These are phyloP conservation scores for Agriopis leucophaearia DNA, from an alignment of 2,888 invertebrate genomes.

Conservation along the genomic window DNA sequence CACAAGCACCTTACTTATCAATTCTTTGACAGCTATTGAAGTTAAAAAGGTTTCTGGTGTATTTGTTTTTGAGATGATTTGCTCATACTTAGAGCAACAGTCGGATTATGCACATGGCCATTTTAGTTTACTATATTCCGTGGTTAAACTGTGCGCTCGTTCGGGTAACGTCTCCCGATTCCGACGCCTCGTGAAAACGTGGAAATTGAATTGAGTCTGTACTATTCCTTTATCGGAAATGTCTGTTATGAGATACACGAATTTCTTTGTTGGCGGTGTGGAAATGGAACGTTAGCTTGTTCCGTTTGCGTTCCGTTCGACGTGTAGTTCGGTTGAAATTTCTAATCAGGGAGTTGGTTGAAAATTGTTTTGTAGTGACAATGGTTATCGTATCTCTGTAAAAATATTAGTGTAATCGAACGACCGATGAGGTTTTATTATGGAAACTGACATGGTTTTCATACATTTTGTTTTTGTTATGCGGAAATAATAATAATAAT, in stretches of 20 bases:
- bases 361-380: too few relatives aligned
- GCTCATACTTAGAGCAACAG: background rate
- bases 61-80: background rate
- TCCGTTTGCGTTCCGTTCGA: conserved; percentile 20
- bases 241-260: conserved; percentile 55
- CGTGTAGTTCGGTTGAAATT: conserved; percentile 10
- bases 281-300: conserved; percentile 37
- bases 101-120: background rate
- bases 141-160: conserved; percentile 9
- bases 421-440: too few relatives aligned
- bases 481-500: too few relatives aligned
- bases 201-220: conserved; percentile 70
- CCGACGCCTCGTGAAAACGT: conserved; percentile 53
- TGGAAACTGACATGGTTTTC: too few relatives aligned
- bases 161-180: conserved; percentile 41
- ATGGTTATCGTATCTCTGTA: too few relatives aligned
- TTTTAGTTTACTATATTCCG: background rate
- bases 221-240: conserved; percentile 61
- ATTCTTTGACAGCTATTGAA: too few relatives aligned
- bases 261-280: conserved; percentile 49
- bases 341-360: background rate
- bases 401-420: too few relatives aligned
- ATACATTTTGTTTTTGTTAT: too few relatives aligned
- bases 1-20: too few relatives aligned
- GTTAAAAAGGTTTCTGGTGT: background rate